phyloP scores from a whole-genome alignment of 2,113 vertebrate genomes.

The Progne subis region DNA sequence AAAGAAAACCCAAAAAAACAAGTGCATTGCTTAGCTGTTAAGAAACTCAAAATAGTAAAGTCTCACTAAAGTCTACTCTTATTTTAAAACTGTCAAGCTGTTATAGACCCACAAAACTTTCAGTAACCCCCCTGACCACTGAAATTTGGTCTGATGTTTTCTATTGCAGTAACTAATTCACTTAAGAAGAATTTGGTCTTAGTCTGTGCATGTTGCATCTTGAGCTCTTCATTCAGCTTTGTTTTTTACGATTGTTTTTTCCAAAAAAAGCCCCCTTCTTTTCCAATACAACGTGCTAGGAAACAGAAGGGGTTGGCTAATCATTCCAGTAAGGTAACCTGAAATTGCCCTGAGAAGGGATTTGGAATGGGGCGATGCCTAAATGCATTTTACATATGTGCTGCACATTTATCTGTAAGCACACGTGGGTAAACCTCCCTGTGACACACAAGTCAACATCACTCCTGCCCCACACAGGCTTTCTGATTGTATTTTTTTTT shows the following conservation, averaged over 20 bases:
- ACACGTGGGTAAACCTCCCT: not conserved
- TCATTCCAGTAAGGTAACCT: not conserved
- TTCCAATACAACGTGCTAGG: accelerated
- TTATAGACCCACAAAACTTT: not conserved
- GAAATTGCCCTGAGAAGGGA: not conserved
- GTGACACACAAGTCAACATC: not conserved
- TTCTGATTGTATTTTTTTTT: not conserved
- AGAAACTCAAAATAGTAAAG: not conserved
- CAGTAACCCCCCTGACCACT: not conserved
- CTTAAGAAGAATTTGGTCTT: not conserved
- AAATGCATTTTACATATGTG: not conserved
- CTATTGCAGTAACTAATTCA: not conserved
- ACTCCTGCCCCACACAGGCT: not conserved
- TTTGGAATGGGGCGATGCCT: not conserved
- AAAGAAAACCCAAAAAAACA: not conserved
- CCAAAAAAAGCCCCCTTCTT: not conserved
- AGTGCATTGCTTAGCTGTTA: not conserved
- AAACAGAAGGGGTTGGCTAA: not conserved
- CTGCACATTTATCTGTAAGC: not conserved
- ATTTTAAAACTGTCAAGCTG: not conserved
- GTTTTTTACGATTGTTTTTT: not conserved
- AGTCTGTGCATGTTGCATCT: not conserved
- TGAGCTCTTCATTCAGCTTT: not conserved
- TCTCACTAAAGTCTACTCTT: not conserved
- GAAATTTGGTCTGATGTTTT: not conserved